A percentile compares a stretch with the other conserved stretches of the same genome.
These are phyloP conservation scores for Palythoa heliodiscus DNA, from an alignment of 92 coral and sea anemone species.

Conservation along the genomic window DNA sequence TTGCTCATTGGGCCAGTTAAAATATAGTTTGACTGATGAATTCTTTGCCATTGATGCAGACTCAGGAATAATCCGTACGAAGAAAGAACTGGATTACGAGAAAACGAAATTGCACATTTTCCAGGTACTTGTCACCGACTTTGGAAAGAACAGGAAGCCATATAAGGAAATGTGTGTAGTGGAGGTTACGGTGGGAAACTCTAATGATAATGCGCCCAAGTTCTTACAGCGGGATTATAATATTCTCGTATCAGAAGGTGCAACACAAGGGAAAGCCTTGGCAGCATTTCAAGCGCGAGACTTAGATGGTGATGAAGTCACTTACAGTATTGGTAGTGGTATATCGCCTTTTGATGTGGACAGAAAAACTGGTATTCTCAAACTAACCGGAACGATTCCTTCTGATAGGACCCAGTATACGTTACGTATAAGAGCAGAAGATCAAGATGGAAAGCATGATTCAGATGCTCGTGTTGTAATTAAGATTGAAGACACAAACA, in stretches of 20 bases:
- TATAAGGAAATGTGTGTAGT: conserved; percentile 49
- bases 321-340: conserved; percentile 49
- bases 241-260: conserved; percentile 85
- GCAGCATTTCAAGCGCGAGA: conserved; percentile 92
- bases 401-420: conserved; percentile 63
- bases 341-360: conserved; percentile 47
- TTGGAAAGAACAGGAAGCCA: conserved; percentile 51
- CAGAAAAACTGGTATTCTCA: conserved; percentile 66
- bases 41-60: conserved; percentile 62
- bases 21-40: conserved; percentile 59
- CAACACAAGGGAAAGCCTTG: conserved; percentile 52
- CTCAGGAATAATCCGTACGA: conserved; percentile 73
- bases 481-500: conserved; percentile 82
- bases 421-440: conserved; percentile 69
- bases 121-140: conserved; percentile 70
- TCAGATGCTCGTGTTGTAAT: conserved; percentile 66
- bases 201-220: conserved; percentile 75
- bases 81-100: conserved; percentile 74
- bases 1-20: conserved; percentile 66
- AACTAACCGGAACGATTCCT: conserved; percentile 33
- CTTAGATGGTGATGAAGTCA: conserved; percentile 66
- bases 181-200: conserved; percentile 56
- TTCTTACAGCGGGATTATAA: conserved; percentile 70
- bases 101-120: conserved; percentile 53
- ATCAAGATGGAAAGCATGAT: conserved; percentile 17